Evolutionary conservation across 2,113 vertebrate genomes (phyloP), one percentile per base, ranked within the genome.

Genomic region (Malurus alboscapulatus): DNA sequence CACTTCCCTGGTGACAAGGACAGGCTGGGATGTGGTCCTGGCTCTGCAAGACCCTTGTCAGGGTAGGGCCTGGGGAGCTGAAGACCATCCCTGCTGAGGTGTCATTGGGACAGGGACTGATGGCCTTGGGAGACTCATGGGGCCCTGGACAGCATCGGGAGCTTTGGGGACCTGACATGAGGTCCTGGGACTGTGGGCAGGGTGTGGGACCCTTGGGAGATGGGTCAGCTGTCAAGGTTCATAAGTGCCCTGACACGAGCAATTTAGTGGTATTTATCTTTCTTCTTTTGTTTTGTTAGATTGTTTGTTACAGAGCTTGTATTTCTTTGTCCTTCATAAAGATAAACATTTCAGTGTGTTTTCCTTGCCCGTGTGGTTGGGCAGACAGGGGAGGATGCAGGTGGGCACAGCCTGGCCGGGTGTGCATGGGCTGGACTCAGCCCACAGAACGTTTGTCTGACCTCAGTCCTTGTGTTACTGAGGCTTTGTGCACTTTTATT

Each of bases 191-290:
- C 3, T 2, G 0, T 30, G 34, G 11, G 8, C 12, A 32, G 24
- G 6, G 7, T 27, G 24, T 32, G 12, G 20, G 57, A 79, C 44
- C 16, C 25, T 10, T 0, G 0, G 2, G 3, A 24, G 6, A 2
- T 5, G 3, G 1, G 3, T 30, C n/a, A 62, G 27, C 55, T 81
- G 7, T 61, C 12, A 15, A 48, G 34, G n/a, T 22, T 90, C 71
- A 13, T 73, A 55, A 55, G 45, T 44, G 42, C 57, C 38, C 32
- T 66, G 36, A 42, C 22, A 10, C 2, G 26, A 47, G 13, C n/a
- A 27, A 26, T 47, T 77, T 20, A n/a, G 19, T 44, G 14, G 29
- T 17, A 8, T 66, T 74, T 87, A n/a, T 34, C 78, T 93, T 45
- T 54, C 38, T 67, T 58, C 7, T 75, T 93, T 17, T 65, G 10